Percentiles rank a stretch among this genome's conserved stretches.
Evolutionary conservation across 1,140 invertebrate genomes (phyloP).

Genomic region (Coptotermes formosanus): DNA sequence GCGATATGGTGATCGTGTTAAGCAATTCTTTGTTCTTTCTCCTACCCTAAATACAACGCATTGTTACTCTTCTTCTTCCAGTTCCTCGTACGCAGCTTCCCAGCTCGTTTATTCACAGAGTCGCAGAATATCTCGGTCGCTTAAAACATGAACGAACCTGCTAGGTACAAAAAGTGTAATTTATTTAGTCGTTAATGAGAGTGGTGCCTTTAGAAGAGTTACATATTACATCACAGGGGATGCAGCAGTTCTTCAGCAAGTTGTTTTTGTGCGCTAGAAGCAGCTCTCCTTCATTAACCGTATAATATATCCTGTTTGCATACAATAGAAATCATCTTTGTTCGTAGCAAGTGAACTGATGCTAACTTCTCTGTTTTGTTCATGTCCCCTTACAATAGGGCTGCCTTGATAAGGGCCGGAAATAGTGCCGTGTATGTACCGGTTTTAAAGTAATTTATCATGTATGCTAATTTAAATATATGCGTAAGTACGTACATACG

Average conservation of each 20-base stretch:
- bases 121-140: neutral
- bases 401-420: too few species aligned
- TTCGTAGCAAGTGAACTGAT: neutral
- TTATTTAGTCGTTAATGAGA: neutral
- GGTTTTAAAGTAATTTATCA: too few species aligned
- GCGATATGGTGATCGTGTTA: neutral
- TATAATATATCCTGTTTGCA: neutral
- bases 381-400: neutral
- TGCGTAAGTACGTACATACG: too few species aligned
- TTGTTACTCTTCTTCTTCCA: neutral
- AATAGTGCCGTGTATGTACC: too few species aligned
- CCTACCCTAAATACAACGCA: neutral
- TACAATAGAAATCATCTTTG: neutral
- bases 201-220: neutral
- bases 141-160: neutral
- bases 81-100: neutral
- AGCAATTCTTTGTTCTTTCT: neutral
- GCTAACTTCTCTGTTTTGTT: neutral
- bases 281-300: neutral
- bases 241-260: neutral
- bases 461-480: too few species aligned
- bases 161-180: constrained; percentile 3
- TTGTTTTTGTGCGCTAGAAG: neutral
- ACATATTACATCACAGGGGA: neutral
- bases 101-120: neutral